Conservation (phyloP, 1,140 invertebrate genomes). For the Sminthurides bifidus region DNA sequence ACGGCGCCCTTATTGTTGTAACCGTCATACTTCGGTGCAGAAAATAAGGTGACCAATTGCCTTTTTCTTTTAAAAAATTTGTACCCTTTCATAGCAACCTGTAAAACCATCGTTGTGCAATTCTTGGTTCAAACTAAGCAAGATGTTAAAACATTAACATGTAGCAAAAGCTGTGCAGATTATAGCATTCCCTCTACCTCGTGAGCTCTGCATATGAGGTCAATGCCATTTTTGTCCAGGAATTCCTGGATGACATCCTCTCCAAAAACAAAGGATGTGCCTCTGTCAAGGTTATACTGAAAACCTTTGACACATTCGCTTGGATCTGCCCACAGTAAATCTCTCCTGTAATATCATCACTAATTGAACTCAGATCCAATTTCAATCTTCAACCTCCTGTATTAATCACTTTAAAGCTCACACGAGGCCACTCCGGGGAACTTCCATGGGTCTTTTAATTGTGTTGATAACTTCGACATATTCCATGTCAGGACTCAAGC, state of each 20-base stretch:
- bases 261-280: constrained; percentile 45
- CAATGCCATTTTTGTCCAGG: constrained; percentile 41
- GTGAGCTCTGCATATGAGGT: constrained; percentile 44
- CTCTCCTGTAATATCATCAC: constrained; percentile 41
- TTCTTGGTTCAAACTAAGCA: no score
- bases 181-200: no score
- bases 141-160: no score
- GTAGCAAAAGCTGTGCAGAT: no score
- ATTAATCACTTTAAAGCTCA: neutral
- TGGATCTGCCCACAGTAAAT: constrained; percentile 48
- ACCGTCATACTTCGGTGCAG: neutral
- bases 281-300: constrained; percentile 44
- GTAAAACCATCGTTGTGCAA: neutral
- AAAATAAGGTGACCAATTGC: neutral
- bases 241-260: constrained; percentile 43
- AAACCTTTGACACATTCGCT: constrained; percentile 41
- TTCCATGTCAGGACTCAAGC: neutral
- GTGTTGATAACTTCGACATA: neutral
- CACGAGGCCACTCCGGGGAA: neutral
- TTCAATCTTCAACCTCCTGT: neutral
- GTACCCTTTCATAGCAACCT: constrained; percentile 6
- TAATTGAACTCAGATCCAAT: no score
- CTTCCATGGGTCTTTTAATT: neutral
- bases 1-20: neutral
- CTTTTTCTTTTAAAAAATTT: constrained; percentile 1